Evolutionary conservation across 2,113 vertebrate species (phyloP).

Genomic region (Polyodon spathula): DNA sequence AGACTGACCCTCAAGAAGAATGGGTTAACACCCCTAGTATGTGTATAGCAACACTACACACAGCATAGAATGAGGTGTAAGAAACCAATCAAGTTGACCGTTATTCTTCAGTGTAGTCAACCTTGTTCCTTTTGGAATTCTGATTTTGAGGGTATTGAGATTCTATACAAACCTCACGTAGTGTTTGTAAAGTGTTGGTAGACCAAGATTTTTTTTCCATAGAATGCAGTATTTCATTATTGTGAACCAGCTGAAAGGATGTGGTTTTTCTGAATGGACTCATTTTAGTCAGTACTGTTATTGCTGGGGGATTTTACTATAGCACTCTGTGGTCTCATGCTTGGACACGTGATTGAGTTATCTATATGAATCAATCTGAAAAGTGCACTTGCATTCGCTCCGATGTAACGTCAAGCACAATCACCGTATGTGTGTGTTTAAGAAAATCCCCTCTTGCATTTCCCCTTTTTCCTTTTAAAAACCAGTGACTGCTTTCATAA

Average conservation of each 20-base stretch:
- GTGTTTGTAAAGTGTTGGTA: too few species aligned
- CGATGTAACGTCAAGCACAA: constrained; percentile 23
- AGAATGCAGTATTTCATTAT: neutral
- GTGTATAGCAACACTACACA: too few species aligned
- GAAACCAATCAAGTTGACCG: too few species aligned
- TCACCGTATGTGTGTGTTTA: constrained; percentile 26
- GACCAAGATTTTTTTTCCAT: neutral
- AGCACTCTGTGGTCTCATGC: neutral
- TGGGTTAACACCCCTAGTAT: too few species aligned
- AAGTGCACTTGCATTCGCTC: constrained; percentile 19
- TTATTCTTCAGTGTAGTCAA: too few species aligned
- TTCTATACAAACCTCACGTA: too few species aligned
- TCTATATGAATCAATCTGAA: constrained; percentile 29
- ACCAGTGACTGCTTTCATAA: constrained; percentile 18
- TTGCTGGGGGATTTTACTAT: neutral
- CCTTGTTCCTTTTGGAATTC: too few species aligned
- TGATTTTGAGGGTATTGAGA: too few species aligned
- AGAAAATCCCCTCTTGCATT: constrained; percentile 40
- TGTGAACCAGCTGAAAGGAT: neutral
- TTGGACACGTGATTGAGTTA: constrained; percentile 13
- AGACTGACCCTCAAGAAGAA: too few species aligned
- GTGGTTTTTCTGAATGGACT: neutral
- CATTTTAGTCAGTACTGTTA: neutral
- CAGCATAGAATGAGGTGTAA: too few species aligned
- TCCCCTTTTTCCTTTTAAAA: constrained; percentile 37